Percentiles rank a stretch among this genome's conserved stretches.
These are phyloP conservation scores for Syngnathus floridae DNA, from an alignment of 2,113 vertebrate species.

Conservation along the genomic window DNA sequence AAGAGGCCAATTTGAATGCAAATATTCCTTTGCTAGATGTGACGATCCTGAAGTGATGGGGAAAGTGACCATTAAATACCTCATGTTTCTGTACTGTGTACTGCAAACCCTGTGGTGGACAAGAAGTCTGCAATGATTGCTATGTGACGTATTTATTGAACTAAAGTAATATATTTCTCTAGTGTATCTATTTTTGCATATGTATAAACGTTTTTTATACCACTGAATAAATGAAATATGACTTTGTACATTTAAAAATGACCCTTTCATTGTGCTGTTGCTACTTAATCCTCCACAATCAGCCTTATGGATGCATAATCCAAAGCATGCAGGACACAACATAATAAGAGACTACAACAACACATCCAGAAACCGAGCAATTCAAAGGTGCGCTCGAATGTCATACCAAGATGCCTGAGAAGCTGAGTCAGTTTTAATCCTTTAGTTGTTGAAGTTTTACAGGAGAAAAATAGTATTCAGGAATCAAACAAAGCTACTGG, in stretches of 20 bases:
- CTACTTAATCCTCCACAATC: neutral
- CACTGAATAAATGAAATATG: constrained; percentile 63
- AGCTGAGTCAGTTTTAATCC: too few species aligned
- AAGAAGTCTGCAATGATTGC: constrained; percentile 42
- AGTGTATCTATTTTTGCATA: constrained; percentile 71
- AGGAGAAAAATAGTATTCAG: too few species aligned
- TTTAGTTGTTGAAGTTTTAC: too few species aligned
- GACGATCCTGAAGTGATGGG: constrained; percentile 54
- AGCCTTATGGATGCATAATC: neutral
- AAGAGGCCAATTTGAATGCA: constrained; percentile 39
- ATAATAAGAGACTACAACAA: too few species aligned
- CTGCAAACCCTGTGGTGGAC: constrained; percentile 47
- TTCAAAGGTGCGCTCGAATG: too few species aligned
- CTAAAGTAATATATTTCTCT: constrained; percentile 80
- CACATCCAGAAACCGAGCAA: too few species aligned
- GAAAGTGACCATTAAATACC: constrained; percentile 67
- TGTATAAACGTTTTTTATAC: constrained; percentile 69
- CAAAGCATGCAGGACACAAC: neutral
- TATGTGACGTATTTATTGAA: constrained; percentile 75
- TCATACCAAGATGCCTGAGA: too few species aligned
- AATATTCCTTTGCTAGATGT: constrained; percentile 48
- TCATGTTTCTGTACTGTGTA: constrained; percentile 71
- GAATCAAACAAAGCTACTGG: too few species aligned
- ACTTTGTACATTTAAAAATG: constrained; percentile 43
- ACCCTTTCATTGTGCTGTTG: neutral